phyloP scores from a whole-genome alignment of 2,113 vertebrate genomes.

The Megaceryle torquata region DNA sequence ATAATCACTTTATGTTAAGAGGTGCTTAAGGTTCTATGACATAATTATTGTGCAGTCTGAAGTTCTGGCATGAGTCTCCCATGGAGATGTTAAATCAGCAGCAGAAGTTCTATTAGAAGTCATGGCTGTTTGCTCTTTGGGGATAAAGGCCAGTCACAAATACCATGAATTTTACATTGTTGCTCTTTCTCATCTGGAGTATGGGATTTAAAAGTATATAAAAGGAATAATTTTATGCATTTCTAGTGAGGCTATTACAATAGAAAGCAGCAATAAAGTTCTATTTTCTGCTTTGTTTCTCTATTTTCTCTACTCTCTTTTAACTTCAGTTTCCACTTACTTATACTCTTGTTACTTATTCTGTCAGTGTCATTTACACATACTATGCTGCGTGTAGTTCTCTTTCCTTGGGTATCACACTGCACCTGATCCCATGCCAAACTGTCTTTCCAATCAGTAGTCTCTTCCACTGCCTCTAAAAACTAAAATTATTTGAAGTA shows the following conservation, averaged over 20 bases:
- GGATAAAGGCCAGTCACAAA: neutral
- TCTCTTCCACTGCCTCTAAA: neutral
- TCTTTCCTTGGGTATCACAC: neutral
- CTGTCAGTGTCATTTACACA: neutral
- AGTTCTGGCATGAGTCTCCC: neutral
- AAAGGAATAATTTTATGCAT: neutral
- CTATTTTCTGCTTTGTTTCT: neutral
- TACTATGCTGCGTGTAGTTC: neutral
- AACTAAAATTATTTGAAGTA: neutral
- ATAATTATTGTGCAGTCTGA: neutral
- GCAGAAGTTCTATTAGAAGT: neutral
- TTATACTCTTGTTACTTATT: neutral
- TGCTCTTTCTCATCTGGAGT: neutral
- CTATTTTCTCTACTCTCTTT: neutral
- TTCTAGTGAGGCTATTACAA: neutral
- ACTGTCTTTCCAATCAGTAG: neutral
- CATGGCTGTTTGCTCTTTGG: neutral
- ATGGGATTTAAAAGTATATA: neutral
- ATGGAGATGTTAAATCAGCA: neutral
- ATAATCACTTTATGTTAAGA: constrained; percentile 3
- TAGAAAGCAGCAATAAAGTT: neutral
- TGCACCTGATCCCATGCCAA: neutral
- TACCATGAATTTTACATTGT: neutral
- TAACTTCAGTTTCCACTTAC: neutral
- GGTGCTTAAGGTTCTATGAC: neutral